Conservation (phyloP, 2,888 invertebrate species). For the Acronicta alni region DNA sequence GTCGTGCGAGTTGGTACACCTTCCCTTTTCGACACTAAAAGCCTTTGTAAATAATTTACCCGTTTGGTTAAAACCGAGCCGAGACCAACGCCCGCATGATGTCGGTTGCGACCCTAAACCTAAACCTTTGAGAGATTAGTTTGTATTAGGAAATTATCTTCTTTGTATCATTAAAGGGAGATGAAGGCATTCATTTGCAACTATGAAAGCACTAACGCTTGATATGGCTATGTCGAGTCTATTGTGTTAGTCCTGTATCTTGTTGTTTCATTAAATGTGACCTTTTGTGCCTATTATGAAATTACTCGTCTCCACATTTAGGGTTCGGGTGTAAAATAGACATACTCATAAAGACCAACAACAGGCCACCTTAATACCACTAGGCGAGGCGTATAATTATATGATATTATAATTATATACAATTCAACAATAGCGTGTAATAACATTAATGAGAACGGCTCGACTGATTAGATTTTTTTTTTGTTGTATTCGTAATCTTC, state of each 20-base stretch:
- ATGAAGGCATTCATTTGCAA: slow-evolving; percentile 26
- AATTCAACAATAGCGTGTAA: no score
- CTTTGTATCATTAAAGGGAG: slow-evolving; percentile 48
- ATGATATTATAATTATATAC: no score
- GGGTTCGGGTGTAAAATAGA: no score
- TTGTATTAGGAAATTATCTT: slow-evolving; percentile 62
- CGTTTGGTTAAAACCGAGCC: slow-evolving; percentile 55
- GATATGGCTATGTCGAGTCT: slow-evolving; percentile 1
- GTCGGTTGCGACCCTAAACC: slow-evolving; percentile 60
- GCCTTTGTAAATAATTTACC: slow-evolving; percentile 58
- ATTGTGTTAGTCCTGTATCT: slow-evolving; percentile 13
- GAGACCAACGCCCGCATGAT: slow-evolving; percentile 65
- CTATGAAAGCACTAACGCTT: slow-evolving; percentile 13
- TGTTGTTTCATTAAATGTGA: slow-evolving; percentile 21
- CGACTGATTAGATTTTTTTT: no score
- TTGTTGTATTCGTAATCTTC: no score
- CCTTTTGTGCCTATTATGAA: slow-evolving; percentile 9
- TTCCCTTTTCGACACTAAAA: slow-evolving; percentile 47
- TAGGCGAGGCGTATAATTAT: no score
- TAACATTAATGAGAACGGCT: no score
- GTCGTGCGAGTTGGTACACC: slow-evolving; percentile 32
- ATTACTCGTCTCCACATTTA: background rate
- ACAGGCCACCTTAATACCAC: no score
- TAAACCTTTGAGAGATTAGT: slow-evolving; percentile 68
- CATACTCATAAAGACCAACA: no score